phyloP scores from a whole-genome alignment of 2,113 vertebrate genomes.

The Erythrocercus mccallii region DNA sequence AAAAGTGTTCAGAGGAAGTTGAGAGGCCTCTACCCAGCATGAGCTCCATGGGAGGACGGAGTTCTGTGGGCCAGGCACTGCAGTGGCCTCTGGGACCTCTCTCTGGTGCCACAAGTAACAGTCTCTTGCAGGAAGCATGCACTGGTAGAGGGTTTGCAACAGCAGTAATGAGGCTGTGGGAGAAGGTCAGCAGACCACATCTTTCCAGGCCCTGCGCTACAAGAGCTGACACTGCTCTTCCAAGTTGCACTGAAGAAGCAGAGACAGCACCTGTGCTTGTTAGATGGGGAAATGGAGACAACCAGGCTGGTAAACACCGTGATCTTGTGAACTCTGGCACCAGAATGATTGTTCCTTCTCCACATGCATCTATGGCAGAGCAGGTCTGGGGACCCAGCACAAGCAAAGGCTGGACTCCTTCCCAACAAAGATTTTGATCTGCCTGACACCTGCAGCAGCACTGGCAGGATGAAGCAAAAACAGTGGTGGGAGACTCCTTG shows the following conservation, averaged over 20 bases:
- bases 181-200: background rate
- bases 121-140: background rate
- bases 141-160: background rate
- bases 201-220: background rate
- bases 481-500: rapidly evolving
- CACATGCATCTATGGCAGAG: background rate
- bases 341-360: background rate
- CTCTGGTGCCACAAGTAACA: background rate
- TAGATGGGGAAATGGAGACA: background rate
- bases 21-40: background rate
- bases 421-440: background rate
- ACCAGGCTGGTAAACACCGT: background rate
- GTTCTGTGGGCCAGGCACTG: background rate
- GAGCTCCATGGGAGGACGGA: background rate
- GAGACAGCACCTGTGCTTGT: background rate
- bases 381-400: no score
- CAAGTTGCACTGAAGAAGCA: background rate
- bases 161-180: background rate
- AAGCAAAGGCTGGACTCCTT: background rate
- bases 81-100: background rate
- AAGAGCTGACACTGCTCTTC: background rate
- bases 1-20: background rate
- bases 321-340: background rate
- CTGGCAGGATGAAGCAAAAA: background rate
- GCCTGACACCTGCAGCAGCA: background rate